Base-by-base conservation (phyloP, 2,888 invertebrate species). In the Plagodis pulveraria region DNA sequence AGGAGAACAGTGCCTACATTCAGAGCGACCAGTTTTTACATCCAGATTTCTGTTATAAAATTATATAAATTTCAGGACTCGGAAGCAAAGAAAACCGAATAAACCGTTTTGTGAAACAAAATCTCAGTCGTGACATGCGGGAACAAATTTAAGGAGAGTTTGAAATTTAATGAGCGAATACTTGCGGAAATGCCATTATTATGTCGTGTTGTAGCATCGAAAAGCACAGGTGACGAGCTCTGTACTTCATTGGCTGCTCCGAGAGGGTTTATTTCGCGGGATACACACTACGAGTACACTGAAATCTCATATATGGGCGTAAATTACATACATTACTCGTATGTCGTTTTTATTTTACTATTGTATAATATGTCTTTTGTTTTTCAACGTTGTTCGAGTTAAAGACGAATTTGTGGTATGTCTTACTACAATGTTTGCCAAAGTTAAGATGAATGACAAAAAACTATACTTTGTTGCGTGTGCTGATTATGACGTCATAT, bases 241-340 rank as follows among this genome's bases (percentile, higher is more conserved):
- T 56, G 66, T 74, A 68, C 62, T 70, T 79, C 79, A 77, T 76
- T 68, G 73, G 72, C 72, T 72, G 74, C 74, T 78, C 41, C n/a
- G 36, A 10, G 36, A 42, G 22, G 49, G 45, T 41, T 78, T 79
- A 78, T 84, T 83, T 83, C 84, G 81, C 74, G 71, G 73, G 77
- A 63, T 74, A 74, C 78, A 81, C 83, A 83, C 74, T 74, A 78
- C n/a, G n/a, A n/a, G n/a, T n/a, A n/a, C 81, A 82, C 80, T 83
- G 80, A 81, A 76, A 76, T 22, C 22, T 22, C 22, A 22, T 22
- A 22, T 22, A 22, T 2, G 22, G 22, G 22, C 4, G 22, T 22
- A 22, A 22, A 22, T 22, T 22, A 22, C 4, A 22, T 22, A 22
- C 22, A 22, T 22, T 22, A 22, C 22, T 22, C 22, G 22, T 22